Conservation (phyloP, 2,113 vertebrate species). For the Peucedramus taeniatus region DNA sequence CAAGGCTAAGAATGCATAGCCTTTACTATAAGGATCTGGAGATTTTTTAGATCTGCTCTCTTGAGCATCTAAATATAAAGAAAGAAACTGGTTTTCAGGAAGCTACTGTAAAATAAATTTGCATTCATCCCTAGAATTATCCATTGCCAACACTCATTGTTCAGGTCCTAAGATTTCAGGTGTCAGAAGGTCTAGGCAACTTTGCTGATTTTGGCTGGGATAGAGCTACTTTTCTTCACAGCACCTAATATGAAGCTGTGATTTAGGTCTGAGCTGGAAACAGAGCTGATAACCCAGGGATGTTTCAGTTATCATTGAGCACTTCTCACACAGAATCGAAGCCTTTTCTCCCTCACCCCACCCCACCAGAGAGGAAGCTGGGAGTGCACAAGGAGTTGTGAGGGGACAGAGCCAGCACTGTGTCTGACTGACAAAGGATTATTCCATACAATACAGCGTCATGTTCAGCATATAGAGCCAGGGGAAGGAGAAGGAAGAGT, state of each 20-base stretch:
- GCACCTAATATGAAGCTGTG: rapidly evolving
- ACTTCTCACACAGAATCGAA: too few species aligned
- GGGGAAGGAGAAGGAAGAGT: not conserved
- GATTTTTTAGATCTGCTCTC: not conserved
- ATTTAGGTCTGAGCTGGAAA: not conserved
- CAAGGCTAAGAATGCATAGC: not conserved
- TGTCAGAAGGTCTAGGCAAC: not conserved
- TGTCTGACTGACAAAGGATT: not conserved
- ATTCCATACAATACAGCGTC: not conserved
- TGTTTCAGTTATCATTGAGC: not conserved
- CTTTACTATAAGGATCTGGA: not conserved
- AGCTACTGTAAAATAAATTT: not conserved
- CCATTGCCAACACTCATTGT: not conserved
- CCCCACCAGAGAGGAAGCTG: not conserved
- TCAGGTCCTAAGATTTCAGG: not conserved
- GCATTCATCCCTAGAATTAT: not conserved
- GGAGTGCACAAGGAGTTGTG: not conserved
- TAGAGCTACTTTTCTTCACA: not conserved
- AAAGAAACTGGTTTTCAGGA: not conserved
- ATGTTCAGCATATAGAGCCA: not conserved
- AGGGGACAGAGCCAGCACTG: not conserved
- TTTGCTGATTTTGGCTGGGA: not conserved
- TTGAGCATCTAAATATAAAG: not conserved
- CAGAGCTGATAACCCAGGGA: not conserved
- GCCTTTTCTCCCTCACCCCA: not conserved